Conservation (phyloP, 2,113 vertebrate species). For the Mesocricetus auratus region DNA sequence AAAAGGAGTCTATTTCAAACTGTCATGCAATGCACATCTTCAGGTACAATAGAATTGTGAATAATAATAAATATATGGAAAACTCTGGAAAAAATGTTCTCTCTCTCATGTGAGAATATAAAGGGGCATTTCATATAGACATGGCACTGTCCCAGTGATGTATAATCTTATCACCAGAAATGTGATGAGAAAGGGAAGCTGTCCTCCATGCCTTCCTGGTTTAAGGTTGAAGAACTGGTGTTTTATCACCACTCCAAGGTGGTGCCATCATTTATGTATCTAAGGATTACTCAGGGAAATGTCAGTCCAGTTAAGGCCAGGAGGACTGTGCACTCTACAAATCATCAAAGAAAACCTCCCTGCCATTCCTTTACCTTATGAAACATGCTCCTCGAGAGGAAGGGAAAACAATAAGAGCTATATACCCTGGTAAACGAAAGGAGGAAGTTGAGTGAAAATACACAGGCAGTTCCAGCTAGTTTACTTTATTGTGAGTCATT, state of each 20-base stretch:
- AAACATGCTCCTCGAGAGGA: slow-evolving; percentile 33
- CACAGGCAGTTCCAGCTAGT: slow-evolving; percentile 53
- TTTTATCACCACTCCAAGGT: slow-evolving; percentile 69
- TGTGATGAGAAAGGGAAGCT: slow-evolving; percentile 45
- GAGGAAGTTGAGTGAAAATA: slow-evolving; percentile 69
- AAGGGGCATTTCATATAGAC: slow-evolving; percentile 57
- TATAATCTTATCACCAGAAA: slow-evolving; percentile 62
- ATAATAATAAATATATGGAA: slow-evolving; percentile 13
- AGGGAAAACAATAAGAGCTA: slow-evolving; percentile 34
- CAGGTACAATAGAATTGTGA: not conserved
- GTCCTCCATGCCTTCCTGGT: slow-evolving; percentile 64
- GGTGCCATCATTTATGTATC: slow-evolving; percentile 47
- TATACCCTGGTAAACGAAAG: slow-evolving; percentile 55
- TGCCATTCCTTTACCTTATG: slow-evolving; percentile 42
- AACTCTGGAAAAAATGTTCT: not conserved
- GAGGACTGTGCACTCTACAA: slow-evolving; percentile 58
- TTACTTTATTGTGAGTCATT: slow-evolving; percentile 68
- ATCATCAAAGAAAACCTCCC: slow-evolving; percentile 55
- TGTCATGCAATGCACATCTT: slow-evolving; percentile 19
- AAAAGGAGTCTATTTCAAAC: slow-evolving; percentile 3
- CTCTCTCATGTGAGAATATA: slow-evolving; percentile 17
- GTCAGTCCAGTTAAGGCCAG: slow-evolving; percentile 43
- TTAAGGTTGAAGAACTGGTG: slow-evolving; percentile 57
- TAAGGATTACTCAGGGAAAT: slow-evolving; percentile 72
- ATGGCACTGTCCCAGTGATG: slow-evolving; percentile 62